Evolutionary conservation across 2,113 vertebrate species (phyloP), one percentile per base, ranked within the genome.

Genomic region (Chaetodon auriga): DNA sequence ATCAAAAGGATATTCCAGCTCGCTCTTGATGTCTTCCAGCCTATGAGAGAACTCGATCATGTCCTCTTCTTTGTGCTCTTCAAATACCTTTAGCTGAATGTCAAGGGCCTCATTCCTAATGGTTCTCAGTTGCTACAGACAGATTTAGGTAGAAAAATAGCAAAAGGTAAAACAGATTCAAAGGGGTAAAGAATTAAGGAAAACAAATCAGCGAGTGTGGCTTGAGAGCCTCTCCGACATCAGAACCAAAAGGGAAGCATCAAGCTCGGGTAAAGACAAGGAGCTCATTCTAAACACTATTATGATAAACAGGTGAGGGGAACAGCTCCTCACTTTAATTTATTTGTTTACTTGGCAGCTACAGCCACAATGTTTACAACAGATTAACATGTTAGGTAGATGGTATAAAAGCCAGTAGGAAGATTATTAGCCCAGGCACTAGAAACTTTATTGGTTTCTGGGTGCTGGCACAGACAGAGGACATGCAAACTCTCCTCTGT

Each of bases 21-120:
- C 98, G 74, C 94, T 95, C 93, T 90, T 95, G 92, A 99, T 97
- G 93, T 99, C 98, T 88, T 99, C 97, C 77, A 99, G 92, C 79
- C 98, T 96, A 87, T 98, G 97, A 57, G 96, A 97, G 87, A 99
- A 97, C 82, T 99, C 98, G 0, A 97, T 96, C 96, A 98, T 96
- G 88, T 99, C 98, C 92, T 99, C 98, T 81, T 99, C 98, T 85
- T 97, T 99, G 90, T 99, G 97, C 68, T 99, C 98, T 82, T 96
- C 96, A 92, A 99, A 99, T 12, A 99, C 98, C 94, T 97, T 99
- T 25, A 99, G 95, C 90, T 99, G 98, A 92, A 99, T 99, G 94
- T 99, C 97, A 93, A 99, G 94, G 66, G 96, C 97, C 85, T 99
- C 98, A 72, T 97, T 99, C 87, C 94, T 97, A 93, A 96, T 94